Evolutionary conservation across 2,113 vertebrate genomes (phyloP).

Genomic region (Crotalus horridus): DNA sequence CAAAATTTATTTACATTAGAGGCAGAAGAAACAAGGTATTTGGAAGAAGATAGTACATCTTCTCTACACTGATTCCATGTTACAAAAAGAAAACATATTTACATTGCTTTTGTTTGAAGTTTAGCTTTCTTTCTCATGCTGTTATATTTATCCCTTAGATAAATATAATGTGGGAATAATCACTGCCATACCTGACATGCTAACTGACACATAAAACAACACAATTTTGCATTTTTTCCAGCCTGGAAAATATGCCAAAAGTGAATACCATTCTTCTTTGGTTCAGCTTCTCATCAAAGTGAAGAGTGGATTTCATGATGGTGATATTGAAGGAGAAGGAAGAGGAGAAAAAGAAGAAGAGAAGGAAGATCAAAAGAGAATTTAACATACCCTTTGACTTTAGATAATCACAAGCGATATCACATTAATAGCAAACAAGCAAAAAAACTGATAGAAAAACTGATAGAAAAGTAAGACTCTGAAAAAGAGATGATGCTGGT

Average conservation of each 20-base stretch:
- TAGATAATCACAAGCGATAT: neutral
- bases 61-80: neutral
- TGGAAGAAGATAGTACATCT: neutral
- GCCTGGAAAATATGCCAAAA: neutral
- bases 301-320: neutral
- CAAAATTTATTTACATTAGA: neutral
- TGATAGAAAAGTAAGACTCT: neutral
- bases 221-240: neutral
- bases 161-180: neutral
- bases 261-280: neutral
- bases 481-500: neutral
- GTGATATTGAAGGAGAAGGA: no score
- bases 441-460: neutral
- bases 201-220: conserved; percentile 1
- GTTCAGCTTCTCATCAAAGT: neutral
- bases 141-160: conserved; percentile 11
- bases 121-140: conserved; percentile 1
- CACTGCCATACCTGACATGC: neutral
- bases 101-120: neutral
- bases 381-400: neutral
- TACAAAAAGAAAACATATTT: neutral
- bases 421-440: neutral
- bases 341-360: neutral
- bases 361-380: neutral
- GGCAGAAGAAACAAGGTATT: conserved; percentile 27